Conservation (phyloP, 37 sponge, comb jelly and placozoan species). For the Spongilla lacustris region DNA sequence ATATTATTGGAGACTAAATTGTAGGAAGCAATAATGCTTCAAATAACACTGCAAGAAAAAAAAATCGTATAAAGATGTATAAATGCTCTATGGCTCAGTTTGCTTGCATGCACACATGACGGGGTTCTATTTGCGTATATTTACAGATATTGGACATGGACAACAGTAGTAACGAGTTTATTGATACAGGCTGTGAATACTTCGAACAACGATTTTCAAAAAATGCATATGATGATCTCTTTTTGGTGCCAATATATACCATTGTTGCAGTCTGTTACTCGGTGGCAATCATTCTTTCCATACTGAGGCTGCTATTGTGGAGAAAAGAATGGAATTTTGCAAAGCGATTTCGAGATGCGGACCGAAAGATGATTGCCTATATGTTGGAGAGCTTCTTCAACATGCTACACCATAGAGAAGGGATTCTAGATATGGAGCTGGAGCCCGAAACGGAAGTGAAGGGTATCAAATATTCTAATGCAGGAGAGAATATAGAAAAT, state of each 20-base stretch:
- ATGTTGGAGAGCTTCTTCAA: not conserved
- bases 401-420: not conserved
- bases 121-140: no score
- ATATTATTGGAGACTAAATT: no score
- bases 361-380: not conserved
- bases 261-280: not conserved
- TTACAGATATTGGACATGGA: no score
- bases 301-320: not conserved
- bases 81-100: no score
- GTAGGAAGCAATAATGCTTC: no score
- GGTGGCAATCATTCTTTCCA: not conserved
- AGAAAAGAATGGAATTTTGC: not conserved
- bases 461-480: not conserved
- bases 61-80: no score
- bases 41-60: no score
- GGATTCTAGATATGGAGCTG: not conserved
- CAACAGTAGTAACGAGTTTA: no score
- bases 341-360: not conserved
- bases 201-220: not conserved
- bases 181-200: not conserved
- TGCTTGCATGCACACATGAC: no score
- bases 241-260: not conserved
- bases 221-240: not conserved
- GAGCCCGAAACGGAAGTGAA: not conserved
- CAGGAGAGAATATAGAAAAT: no score